A percentile compares a stretch with the other conserved stretches of the same genome.
phyloP scores from a whole-genome alignment of 1,140 invertebrate species.

The Pachyrhynchus sulphureomaculatus region DNA sequence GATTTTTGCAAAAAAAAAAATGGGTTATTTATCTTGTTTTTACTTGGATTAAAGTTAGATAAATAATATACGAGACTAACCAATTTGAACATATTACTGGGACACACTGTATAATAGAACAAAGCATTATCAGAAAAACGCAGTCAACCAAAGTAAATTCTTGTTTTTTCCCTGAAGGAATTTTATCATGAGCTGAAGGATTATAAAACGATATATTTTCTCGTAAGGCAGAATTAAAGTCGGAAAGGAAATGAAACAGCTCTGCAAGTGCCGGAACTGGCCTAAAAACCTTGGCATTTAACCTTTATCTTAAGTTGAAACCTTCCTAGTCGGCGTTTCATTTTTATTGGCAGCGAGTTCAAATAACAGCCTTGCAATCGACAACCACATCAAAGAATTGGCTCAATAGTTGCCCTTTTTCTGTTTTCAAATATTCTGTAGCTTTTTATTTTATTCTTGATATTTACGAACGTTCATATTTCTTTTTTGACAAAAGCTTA shows the following conservation, averaged over 20 bases:
- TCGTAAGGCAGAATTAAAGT: conserved; percentile 14
- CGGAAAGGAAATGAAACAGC: conserved; percentile 18
- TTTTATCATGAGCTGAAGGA: conserved; percentile 2
- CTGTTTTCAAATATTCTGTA: neutral
- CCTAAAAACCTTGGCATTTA: conserved; percentile 11
- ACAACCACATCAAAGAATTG: conserved; percentile 5
- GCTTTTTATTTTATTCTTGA: neutral
- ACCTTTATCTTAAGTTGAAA: conserved; percentile 22
- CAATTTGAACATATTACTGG: too few relatives aligned
- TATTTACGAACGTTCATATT: too few relatives aligned
- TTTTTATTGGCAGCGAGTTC: conserved; percentile 15
- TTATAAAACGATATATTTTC: conserved; percentile 27
- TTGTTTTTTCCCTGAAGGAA: neutral
- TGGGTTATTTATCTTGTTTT: too few relatives aligned
- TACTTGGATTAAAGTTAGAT: too few relatives aligned
- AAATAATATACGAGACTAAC: too few relatives aligned
- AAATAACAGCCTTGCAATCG: conserved; percentile 5
- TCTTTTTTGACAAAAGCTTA: too few relatives aligned
- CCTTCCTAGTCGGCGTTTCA: conserved; percentile 10
- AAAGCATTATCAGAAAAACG: too few relatives aligned
- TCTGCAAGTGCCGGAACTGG: conserved; percentile 12
- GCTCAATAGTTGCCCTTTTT: neutral
- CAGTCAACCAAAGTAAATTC: conserved; percentile 10
- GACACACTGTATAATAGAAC: too few relatives aligned
- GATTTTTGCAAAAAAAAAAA: too few relatives aligned